phyloP scores from a whole-genome alignment of 23 tunicate genomes.

The Phallusia fumigata region DNA sequence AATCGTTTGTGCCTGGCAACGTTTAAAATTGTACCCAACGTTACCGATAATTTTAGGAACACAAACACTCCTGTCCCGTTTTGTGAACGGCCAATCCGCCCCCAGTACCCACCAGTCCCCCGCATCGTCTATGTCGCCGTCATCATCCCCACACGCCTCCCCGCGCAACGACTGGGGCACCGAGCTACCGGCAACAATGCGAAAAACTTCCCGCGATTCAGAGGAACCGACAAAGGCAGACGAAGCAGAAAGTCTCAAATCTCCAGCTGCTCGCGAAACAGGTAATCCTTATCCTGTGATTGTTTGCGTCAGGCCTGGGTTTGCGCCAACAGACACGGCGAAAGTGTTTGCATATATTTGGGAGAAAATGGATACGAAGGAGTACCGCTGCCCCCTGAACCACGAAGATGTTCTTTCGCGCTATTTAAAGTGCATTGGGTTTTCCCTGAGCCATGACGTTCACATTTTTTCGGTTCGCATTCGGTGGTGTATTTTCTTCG shows the following conservation, averaged over 20 bases:
- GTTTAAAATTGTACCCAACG: too few species aligned
- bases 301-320: too few species aligned
- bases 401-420: too few species aligned
- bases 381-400: too few species aligned
- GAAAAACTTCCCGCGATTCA: conserved; percentile 14
- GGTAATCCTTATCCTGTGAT: too few species aligned
- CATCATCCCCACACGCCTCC: conserved; percentile 31
- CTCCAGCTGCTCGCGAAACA: not conserved
- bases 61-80: conserved; percentile 38
- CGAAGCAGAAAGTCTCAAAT: conserved; percentile 12
- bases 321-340: too few species aligned
- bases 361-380: too few species aligned
- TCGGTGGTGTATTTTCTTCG: too few species aligned
- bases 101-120: conserved; percentile 22
- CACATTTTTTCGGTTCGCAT: too few species aligned
- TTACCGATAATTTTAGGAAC: conserved; percentile 18
- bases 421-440: not conserved
- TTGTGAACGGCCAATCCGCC: conserved; percentile 38
- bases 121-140: conserved; percentile 50
- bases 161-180: conserved; percentile 25
- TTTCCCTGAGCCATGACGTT: not conserved
- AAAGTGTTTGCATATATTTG: too few species aligned
- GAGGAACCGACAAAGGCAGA: conserved; percentile 18
- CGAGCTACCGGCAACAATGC: not conserved
- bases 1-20: too few species aligned